phyloP scores from a whole-genome alignment of 2,797 vertebrate genomes.

The Meda fulgida region DNA sequence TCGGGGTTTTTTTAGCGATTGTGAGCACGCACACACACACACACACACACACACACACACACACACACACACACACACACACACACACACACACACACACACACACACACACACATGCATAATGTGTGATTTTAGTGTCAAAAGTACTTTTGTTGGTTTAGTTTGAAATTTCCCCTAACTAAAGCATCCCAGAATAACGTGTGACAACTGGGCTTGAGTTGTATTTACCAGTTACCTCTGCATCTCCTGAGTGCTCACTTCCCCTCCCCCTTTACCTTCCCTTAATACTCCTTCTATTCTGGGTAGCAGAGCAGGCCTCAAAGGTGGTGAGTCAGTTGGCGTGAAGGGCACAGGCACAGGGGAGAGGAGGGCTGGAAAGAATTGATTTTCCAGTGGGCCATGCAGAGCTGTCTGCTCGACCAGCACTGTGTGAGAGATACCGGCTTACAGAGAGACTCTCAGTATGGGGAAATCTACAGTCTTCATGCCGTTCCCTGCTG shows the following conservation, averaged over 20 bases:
- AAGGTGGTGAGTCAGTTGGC: slow-evolving; percentile 51
- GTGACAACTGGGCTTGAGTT: background rate
- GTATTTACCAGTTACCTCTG: background rate
- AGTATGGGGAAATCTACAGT: slow-evolving; percentile 20
- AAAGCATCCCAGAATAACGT: background rate
- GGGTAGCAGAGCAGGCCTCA: slow-evolving; percentile 29
- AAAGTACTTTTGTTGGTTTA: too few species aligned
- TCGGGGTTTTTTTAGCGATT: too few species aligned
- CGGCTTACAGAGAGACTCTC: slow-evolving; percentile 26
- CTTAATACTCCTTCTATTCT: slow-evolving; percentile 41
- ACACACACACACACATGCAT: too few species aligned
- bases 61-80: too few species aligned
- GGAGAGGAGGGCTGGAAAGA: slow-evolving; percentile 61
- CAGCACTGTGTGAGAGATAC: slow-evolving; percentile 43
- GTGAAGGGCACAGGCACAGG: slow-evolving; percentile 70
- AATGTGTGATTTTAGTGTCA: too few species aligned
- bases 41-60: too few species aligned
- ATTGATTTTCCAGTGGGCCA: slow-evolving; percentile 74
- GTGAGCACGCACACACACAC: too few species aligned
- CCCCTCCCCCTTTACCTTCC: slow-evolving; percentile 29
- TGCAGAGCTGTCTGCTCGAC: slow-evolving; percentile 64
- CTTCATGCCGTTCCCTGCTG: slow-evolving; percentile 3
- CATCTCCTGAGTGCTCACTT: background rate
- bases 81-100: too few species aligned
- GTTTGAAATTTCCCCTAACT: background rate